Conservation (phyloP, 1,140 invertebrate genomes). For the Drosophila willistoni region DNA sequence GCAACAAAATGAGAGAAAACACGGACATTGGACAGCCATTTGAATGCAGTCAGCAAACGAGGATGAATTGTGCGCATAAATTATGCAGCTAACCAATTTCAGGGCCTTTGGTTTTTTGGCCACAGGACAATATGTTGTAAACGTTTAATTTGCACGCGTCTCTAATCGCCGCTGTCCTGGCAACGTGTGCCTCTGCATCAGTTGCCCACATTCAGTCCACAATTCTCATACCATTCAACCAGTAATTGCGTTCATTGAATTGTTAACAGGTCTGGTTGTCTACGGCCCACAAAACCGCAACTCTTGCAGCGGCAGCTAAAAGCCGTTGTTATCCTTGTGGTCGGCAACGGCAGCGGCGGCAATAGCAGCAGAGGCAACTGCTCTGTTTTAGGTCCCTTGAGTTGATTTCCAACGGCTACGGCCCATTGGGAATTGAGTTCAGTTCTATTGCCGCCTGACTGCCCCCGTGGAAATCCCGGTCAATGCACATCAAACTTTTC, state of each 20-base stretch:
- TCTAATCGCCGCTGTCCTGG: slow-evolving; percentile 77
- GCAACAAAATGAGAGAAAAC: slow-evolving; percentile 28
- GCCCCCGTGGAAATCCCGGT: slow-evolving; percentile 53
- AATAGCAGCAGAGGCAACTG: slow-evolving; percentile 34
- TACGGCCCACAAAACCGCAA: slow-evolving; percentile 56
- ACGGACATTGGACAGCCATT: slow-evolving; percentile 44
- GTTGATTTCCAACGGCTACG: slow-evolving; percentile 57
- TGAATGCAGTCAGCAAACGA: slow-evolving; percentile 52
- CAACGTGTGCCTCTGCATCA: slow-evolving; percentile 47
- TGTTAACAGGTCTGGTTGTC: slow-evolving; percentile 73
- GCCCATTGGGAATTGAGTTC: slow-evolving; percentile 38
- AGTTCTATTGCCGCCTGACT: slow-evolving; percentile 6
- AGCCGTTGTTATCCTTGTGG: slow-evolving; percentile 12
- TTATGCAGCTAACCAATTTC: slow-evolving; percentile 72
- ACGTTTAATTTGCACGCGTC: slow-evolving; percentile 75
- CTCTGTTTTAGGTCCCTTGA: slow-evolving; percentile 58
- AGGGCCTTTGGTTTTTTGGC: slow-evolving; percentile 37
- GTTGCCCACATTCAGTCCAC: not conserved
- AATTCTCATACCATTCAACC: slow-evolving; percentile 37
- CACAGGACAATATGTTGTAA: slow-evolving; percentile 72
- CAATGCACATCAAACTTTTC: slow-evolving; percentile 80
- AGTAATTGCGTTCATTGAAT: slow-evolving; percentile 81
- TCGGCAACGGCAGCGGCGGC: not conserved
- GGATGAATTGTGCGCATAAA: slow-evolving; percentile 77
- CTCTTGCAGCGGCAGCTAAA: slow-evolving; percentile 28